Base-by-base conservation (phyloP, 2,113 vertebrate species). In the Phainopepla nitens region DNA sequence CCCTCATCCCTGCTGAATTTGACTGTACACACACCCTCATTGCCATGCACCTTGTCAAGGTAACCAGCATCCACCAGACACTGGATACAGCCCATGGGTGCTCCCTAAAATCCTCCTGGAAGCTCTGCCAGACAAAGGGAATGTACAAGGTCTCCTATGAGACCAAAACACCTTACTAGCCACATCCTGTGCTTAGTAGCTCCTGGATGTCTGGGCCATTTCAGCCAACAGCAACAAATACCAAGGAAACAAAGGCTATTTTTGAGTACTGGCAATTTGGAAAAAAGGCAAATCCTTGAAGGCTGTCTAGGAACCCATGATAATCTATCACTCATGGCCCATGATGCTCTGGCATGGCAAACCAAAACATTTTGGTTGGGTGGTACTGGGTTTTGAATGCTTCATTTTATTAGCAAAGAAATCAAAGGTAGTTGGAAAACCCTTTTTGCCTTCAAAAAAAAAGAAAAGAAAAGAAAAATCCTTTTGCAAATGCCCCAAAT, bases 131-230 rank as follows among this genome's bases (percentile, higher is more conserved):
- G 45, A 54, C 2, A 5, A 33, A 35, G 15, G 1, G 2, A 66
- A 54, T 29, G 29, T 47, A 64, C 10, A 25, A 71, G 14, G 35
- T 61, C 41, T 45, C 1, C 0, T 4, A 21, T 1, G 33, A 92
- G 35, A 94, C n/a, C 42, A 62, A 80, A 92, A 75, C 33, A 73
- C 12, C 11, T 39, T 11, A 23, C 18, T 62, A 24, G 15, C 33
- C 47, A 45, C 39, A 31, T 16, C 57, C 13, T 22, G 35, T n/a
- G 17, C 21, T 56, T 10, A 54, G 47, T 8, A 84, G 47, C 35
- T 62, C 15, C 64, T 54, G 0, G 0, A 16, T 49, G 25, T 35
- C 53, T 42, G 1, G 1, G 51, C 5, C 13, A 5, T 36, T 87
- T 84, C 69, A 66, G 78, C n/a, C 64, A 84, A 78, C 4, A 69